Percentiles rank a stretch among this genome's conserved stretches.
Conservation (phyloP, 1,140 invertebrate species). For the Calephelis nemesis region DNA sequence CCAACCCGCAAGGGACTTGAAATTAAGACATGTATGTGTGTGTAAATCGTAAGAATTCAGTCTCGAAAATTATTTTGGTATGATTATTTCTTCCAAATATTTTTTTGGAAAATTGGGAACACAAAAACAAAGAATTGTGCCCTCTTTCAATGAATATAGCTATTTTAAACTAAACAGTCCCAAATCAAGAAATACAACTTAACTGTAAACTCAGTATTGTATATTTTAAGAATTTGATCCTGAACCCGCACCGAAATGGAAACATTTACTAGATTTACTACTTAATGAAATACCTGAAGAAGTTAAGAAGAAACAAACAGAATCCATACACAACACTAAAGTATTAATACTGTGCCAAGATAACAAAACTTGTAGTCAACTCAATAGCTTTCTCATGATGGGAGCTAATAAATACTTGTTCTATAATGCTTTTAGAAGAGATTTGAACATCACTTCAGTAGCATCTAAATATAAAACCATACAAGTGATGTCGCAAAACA, state of each 20-base stretch:
- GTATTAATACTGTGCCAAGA: slow-evolving; percentile 93
- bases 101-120: too few relatives aligned
- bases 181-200: too few relatives aligned
- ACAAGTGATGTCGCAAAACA: slow-evolving; percentile 37
- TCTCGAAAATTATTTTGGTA: too few relatives aligned
- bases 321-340: slow-evolving; percentile 79
- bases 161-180: too few relatives aligned
- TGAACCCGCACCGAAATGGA: slow-evolving; percentile 95
- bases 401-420: slow-evolving; percentile 83
- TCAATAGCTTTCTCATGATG: slow-evolving; percentile 86
- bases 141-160: too few relatives aligned
- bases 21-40: too few relatives aligned
- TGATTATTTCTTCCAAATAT: too few relatives aligned
- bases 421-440: slow-evolving; percentile 79
- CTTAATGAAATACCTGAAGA: slow-evolving; percentile 87
- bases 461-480: slow-evolving; percentile 72
- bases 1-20: too few relatives aligned
- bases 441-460: slow-evolving; percentile 79
- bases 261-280: slow-evolving; percentile 88
- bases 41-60: too few relatives aligned
- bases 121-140: too few relatives aligned
- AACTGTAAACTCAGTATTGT: neutral
- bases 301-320: slow-evolving; percentile 76
- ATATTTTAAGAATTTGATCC: slow-evolving; percentile 84
- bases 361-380: slow-evolving; percentile 88